Percentiles rank a stretch among this genome's conserved stretches.
phyloP scores from a whole-genome alignment of 2,888 invertebrate species.

The Lapara coniferarum region DNA sequence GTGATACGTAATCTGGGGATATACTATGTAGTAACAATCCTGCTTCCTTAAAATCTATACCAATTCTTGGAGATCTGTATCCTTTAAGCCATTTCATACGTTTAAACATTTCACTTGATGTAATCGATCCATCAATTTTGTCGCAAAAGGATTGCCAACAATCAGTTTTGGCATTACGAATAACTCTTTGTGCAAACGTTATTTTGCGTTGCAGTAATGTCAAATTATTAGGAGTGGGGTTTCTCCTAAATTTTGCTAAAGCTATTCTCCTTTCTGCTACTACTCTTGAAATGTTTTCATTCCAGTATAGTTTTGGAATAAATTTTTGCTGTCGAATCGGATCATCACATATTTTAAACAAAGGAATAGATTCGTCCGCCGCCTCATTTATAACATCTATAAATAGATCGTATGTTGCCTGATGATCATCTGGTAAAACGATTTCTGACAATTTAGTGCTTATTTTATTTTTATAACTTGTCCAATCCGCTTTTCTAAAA shows the following conservation, averaged over 20 bases:
- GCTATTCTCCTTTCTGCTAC: constrained; percentile 30
- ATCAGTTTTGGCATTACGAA: not conserved
- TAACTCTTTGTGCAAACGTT: not conserved
- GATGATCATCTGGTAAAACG: constrained; percentile 4
- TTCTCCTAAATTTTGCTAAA: constrained; percentile 28
- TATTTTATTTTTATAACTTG: constrained; percentile 19
- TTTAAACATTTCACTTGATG: not conserved
- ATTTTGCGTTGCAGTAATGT: not conserved
- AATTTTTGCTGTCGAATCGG: constrained; percentile 25
- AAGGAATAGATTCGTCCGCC: constrained; percentile 28
- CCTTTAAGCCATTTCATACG: not conserved
- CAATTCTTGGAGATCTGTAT: not conserved
- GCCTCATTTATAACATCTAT: constrained; percentile 23
- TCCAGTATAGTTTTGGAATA: constrained; percentile 27
- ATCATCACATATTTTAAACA: constrained; percentile 16
- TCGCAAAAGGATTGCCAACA: not conserved
- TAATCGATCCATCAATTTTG: not conserved
- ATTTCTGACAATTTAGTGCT: not conserved
- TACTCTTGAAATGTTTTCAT: constrained; percentile 21
- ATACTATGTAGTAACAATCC: not conserved
- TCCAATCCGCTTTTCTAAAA: constrained; percentile 30
- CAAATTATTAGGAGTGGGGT: constrained; percentile 26
- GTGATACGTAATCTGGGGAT: not conserved
- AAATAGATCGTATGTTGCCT: constrained; percentile 6
- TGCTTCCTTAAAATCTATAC: not conserved